Evolutionary conservation across 2,797 vertebrate genomes (phyloP).

Genomic region (Peromyscus aztecus): DNA sequence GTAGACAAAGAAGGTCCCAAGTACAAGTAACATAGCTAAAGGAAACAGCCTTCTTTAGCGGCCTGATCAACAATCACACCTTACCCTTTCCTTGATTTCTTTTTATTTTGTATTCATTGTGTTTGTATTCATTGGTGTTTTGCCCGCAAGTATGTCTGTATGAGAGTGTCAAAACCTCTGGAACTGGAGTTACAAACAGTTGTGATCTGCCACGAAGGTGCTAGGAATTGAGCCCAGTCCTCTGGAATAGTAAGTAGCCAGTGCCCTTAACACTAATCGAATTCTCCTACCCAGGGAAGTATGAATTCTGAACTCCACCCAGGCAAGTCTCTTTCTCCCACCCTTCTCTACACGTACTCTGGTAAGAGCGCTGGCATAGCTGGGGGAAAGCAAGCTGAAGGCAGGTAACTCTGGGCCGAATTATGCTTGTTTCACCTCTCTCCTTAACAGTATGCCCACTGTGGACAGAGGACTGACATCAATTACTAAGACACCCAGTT

Average conservation of each 20-base stretch:
- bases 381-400: background rate
- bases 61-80: constrained; percentile 10
- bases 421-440: background rate
- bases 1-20: background rate
- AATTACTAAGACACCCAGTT: background rate
- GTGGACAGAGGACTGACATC: background rate
- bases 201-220: background rate
- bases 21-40: constrained; percentile 11
- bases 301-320: constrained; percentile 13
- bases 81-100: constrained; percentile 28
- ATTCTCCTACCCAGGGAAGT: background rate
- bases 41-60: constrained; percentile 17
- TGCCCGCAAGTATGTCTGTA: background rate
- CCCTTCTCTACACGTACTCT: background rate
- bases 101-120: background rate
- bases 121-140: background rate
- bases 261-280: background rate
- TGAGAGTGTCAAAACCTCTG: background rate
- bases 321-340: background rate
- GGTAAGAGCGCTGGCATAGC: background rate
- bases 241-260: background rate
- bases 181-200: background rate
- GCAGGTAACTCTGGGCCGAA: background rate
- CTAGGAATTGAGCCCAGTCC: background rate
- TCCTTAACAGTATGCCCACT: background rate